phyloP scores from a whole-genome alignment of 2,888 invertebrate genomes.

The Nephrotoma flavescens region DNA sequence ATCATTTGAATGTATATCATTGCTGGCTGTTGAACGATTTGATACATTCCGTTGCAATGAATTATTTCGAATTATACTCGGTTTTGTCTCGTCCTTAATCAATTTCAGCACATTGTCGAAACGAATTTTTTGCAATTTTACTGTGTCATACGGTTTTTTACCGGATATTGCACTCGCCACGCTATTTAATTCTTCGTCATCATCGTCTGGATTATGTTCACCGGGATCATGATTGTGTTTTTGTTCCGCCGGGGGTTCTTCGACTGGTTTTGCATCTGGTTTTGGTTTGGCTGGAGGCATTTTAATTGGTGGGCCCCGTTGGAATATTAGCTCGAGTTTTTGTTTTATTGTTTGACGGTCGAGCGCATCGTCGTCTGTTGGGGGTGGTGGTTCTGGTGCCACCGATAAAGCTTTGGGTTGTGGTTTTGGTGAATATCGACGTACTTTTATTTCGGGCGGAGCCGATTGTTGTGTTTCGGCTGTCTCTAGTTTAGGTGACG shows the following conservation, averaged over 20 bases:
- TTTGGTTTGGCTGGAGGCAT: not conserved
- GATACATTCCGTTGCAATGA: not conserved
- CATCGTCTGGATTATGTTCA: not conserved
- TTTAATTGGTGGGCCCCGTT: constrained; percentile 20
- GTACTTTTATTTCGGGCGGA: not conserved
- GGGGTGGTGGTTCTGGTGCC: constrained; percentile 6
- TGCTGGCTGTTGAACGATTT: not conserved
- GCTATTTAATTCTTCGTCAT: not conserved
- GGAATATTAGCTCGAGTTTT: constrained; percentile 24
- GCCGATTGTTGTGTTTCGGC: not conserved
- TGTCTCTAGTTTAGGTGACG: not conserved
- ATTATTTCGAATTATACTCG: constrained; percentile 6
- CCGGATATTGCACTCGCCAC: not conserved
- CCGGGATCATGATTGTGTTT: not conserved
- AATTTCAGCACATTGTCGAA: constrained; percentile 2
- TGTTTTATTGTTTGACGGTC: constrained; percentile 19
- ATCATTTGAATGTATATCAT: not conserved
- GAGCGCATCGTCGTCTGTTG: not conserved
- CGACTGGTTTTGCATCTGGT: not conserved
- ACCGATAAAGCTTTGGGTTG: not conserved
- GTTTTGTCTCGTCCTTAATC: constrained; percentile 4
- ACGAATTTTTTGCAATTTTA: not conserved
- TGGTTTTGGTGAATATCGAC: not conserved
- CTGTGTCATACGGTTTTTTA: constrained; percentile 5
- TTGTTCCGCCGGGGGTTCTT: not conserved